Base-by-base conservation (phyloP, 2,113 vertebrate genomes). In the Neotoma lepida region DNA sequence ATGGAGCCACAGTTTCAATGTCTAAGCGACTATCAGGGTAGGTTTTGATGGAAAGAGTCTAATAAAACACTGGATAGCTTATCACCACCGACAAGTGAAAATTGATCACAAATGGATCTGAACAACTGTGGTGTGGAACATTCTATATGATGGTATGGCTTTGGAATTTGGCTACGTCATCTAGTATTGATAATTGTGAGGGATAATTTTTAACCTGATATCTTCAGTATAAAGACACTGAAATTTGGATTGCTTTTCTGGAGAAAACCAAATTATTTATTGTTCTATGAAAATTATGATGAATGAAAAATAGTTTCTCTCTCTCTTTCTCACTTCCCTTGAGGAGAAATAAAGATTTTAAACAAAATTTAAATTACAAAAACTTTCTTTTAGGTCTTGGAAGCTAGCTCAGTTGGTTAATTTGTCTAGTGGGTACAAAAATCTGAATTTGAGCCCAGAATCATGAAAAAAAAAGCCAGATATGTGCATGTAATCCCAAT, bases 51-150 rank as follows among this genome's bases (percentile, higher is more conserved):
- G 61, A 81, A 46, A 71, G 76, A 89, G 87, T 95, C 90, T 93
- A 89, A 89, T 87, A 94, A 94, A 90, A 54, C 17, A 78, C 87
- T 77, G 58, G 39, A 89, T 93, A 96, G 64, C 87, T 89, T 80
- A 78, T 71, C 93, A 70, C 6, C 80, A 80, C 77, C 30, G 61
- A 54, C 51, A 74, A 84, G 33, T 81, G 35, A 93, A 94, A 93
- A 56, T 49, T 66, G 90, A 86, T 58, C 35, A 26, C 2, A 81
- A 39, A 26, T 58, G 78, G 2, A 81, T 84, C 82, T 80, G 87
- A 95, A 61, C 64, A 95, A 66, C 88, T 80, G 18, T 54, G 51
- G 80, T n/a, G 61, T 71, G 64, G 56, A 93, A 30, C 30, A 66
- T 76, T 28, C 76, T 78, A 80, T 61, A 14, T 89, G 93, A 95